Conservation (phyloP, 2,888 invertebrate species). For the Drosophila anomalata region DNA sequence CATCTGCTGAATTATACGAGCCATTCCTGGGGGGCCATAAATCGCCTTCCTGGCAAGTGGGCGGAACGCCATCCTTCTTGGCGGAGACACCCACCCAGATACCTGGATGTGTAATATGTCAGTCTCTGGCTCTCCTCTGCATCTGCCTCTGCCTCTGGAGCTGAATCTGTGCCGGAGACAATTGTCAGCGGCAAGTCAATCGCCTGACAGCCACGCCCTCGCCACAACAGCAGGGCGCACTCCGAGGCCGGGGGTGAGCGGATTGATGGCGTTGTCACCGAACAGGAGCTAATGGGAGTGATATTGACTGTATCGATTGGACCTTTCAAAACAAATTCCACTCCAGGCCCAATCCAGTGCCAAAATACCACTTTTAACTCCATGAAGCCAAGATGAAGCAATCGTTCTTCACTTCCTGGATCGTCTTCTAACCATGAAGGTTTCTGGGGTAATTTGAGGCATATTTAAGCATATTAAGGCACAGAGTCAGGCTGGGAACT, state of each 20-base stretch:
- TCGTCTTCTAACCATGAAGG: background rate
- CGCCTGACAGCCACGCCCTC: conserved; percentile 48
- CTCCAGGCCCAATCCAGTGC: too few species aligned
- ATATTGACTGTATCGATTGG: conserved; percentile 2
- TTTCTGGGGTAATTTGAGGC: background rate
- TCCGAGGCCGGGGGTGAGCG: background rate
- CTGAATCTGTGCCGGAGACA: conserved; percentile 34
- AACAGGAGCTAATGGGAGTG: background rate
- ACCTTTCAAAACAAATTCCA: background rate
- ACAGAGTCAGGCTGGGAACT: too few species aligned
- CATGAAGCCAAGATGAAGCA: too few species aligned
- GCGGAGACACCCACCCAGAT: conserved; percentile 26
- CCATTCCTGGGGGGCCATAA: conserved; percentile 66
- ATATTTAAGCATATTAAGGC: background rate
- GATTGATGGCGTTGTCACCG: conserved; percentile 11
- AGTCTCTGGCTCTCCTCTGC: conserved; percentile 4
- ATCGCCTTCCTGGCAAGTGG: conserved; percentile 43
- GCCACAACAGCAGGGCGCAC: conserved; percentile 12
- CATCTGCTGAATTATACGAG: conserved; percentile 62
- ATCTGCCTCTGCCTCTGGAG: background rate
- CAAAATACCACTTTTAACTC: too few species aligned
- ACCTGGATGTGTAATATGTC: conserved; percentile 10
- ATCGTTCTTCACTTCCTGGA: background rate
- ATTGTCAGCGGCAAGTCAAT: conserved; percentile 66
- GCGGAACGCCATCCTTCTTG: conserved; percentile 5